Base-by-base conservation (phyloP, 1,140 invertebrate species). In the Cherax quadricarinatus region DNA sequence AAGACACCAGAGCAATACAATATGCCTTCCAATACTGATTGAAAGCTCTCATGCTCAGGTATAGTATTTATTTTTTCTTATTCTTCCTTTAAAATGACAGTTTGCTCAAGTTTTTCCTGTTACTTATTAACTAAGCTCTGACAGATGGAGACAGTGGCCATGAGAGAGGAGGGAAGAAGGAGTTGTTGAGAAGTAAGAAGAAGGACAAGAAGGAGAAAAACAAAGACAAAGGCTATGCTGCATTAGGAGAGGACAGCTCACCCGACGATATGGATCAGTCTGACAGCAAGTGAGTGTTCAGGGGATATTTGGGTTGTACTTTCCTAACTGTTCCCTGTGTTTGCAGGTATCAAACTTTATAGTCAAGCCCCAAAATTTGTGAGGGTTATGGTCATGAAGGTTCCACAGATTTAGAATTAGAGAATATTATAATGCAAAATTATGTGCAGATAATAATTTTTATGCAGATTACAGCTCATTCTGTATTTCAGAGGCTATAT, bases 151-250 rank as follows among this genome's bases (percentile, higher is more conserved):
- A 86, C 57, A 91, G 89, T 18, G 83, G 70, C 0, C 83, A 91
- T 75, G 89, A 91, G 41, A 49, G 73, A 24, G 89, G 73, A 21
- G 75, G 89, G 9, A 91, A 91, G 60, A 93, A 87, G 60, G 85
- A 90, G 48, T 75, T 90, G 75, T 48, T 93, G 51, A 86, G 91
- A 60, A 84, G 84, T 18, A 93, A 93, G 41, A 85, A 86, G 16
- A 90, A 90, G 12, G 92, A 90, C 24, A 93, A 90, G 60, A 93
- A 93, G 62, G 92, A 86, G 7, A 90, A 84, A 30, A 90, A 84
- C 30, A 93, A 92, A 48, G 92, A 92, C 49, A 92, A 89, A 30
- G 82, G 92, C 2, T 93, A 93, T 62, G 92, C 92, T 14, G 88
- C 92, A 2, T 73, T 93, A 24, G 92, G 92, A 30, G 89, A 91